Conservation (phyloP, 1,140 invertebrate species). For the Drosophila sechellia region DNA sequence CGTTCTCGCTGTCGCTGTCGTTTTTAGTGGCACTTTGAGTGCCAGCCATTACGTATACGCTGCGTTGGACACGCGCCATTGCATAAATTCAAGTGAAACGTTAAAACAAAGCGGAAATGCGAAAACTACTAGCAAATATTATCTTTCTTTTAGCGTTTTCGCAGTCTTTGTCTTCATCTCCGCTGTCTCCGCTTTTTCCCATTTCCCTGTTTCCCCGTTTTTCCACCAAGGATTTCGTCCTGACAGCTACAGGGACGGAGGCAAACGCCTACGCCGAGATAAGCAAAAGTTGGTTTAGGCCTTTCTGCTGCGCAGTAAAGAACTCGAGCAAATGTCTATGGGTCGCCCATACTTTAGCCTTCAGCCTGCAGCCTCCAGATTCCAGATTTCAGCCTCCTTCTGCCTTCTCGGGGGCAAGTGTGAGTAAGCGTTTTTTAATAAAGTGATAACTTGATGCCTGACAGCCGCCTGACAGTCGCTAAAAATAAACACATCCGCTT, state of each 20-base stretch:
- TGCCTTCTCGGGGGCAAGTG: constrained; percentile 28
- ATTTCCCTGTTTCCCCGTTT: constrained; percentile 6
- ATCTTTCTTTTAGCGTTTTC: constrained; percentile 60
- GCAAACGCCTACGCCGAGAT: constrained; percentile 59
- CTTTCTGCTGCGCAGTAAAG: constrained; percentile 67
- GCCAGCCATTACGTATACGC: constrained; percentile 76
- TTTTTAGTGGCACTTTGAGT: constrained; percentile 77
- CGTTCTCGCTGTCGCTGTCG: constrained; percentile 51
- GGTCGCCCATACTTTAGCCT: constrained; percentile 28
- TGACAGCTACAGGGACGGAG: constrained; percentile 47
- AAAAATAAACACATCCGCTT: constrained; percentile 70
- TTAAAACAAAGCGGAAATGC: constrained; percentile 81
- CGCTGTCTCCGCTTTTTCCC: constrained; percentile 12
- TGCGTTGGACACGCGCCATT: constrained; percentile 80
- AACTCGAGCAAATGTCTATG: constrained; percentile 18
- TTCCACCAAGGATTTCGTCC: constrained; percentile 6
- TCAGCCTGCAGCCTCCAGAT: constrained; percentile 1
- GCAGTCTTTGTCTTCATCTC: constrained; percentile 50
- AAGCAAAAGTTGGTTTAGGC: constrained; percentile 66
- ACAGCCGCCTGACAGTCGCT: constrained; percentile 64
- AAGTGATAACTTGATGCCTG: constrained; percentile 75
- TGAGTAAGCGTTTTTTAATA: constrained; percentile 78
- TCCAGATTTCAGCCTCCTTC: neutral
- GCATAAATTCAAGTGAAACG: constrained; percentile 82
- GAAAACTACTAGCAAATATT: constrained; percentile 75